Conservation (phyloP, 2,113 vertebrate species). For the Fukomys damarensis region DNA sequence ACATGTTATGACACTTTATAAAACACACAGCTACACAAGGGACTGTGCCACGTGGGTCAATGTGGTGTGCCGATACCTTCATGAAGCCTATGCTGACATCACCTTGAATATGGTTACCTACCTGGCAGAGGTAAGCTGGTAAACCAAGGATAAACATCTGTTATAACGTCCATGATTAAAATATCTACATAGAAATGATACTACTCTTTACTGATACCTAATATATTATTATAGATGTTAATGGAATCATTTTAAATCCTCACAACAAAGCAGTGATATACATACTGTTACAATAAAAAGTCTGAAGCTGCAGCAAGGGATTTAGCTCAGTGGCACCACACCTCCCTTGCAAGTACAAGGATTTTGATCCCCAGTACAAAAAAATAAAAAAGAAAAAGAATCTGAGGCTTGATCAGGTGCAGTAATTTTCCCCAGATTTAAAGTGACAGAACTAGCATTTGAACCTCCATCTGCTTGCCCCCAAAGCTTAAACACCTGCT, state of each 20-base stretch:
- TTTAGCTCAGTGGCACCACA: too few species aligned
- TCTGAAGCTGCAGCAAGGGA: not conserved
- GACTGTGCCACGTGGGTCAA: slow-evolving; percentile 98
- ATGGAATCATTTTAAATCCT: not conserved
- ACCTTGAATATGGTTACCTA: slow-evolving; percentile 98
- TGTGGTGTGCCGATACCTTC: slow-evolving; percentile 98
- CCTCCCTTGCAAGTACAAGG: too few species aligned
- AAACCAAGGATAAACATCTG: not conserved
- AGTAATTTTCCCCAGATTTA: not conserved
- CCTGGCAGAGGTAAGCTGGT: slow-evolving; percentile 93
- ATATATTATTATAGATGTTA: not conserved
- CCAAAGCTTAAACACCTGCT: not conserved
- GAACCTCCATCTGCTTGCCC: not conserved
- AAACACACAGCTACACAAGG: slow-evolving; percentile 97
- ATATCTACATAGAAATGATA: not conserved
- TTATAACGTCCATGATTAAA: not conserved
- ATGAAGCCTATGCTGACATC: slow-evolving; percentile 96
- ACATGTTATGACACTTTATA: slow-evolving; percentile 99
- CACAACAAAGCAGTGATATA: not conserved
- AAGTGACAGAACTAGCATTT: not conserved
- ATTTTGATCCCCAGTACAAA: too few species aligned
- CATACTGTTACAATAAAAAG: not conserved
- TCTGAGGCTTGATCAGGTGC: not conserved
- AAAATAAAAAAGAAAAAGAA: too few species aligned
- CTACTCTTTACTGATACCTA: not conserved